These are phyloP conservation scores for Sinocyclocheilus maitianheensis DNA, from an alignment of 2,113 vertebrate genomes.

Conservation along the genomic window DNA sequence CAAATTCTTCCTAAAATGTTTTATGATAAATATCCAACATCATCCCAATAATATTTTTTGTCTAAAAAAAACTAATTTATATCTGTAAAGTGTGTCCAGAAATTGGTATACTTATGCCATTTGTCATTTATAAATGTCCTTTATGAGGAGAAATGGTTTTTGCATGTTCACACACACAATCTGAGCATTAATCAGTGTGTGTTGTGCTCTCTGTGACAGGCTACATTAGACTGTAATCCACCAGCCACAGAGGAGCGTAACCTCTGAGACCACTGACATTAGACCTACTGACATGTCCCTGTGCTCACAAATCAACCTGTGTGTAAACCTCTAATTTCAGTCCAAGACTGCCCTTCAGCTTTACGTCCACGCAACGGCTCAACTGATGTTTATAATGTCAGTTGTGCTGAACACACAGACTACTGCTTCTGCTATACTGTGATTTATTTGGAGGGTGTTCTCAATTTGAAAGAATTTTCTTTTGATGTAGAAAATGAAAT, in stretches of 20 bases:
- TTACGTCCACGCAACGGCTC: background rate
- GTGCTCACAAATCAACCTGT: slow-evolving; percentile 33
- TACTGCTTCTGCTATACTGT: background rate
- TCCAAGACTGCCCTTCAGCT: slow-evolving; percentile 5
- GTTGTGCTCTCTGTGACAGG: slow-evolving; percentile 36
- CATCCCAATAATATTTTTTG: background rate
- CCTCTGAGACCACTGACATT: slow-evolving; percentile 40
- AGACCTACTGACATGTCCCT: slow-evolving; percentile 36
- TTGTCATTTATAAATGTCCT: background rate
- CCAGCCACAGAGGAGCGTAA: slow-evolving; percentile 19
- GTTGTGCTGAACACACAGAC: background rate
- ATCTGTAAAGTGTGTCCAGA: background rate
- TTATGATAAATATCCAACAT: background rate
- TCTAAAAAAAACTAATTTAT: background rate
- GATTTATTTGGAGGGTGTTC: background rate
- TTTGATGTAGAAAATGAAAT: too few species aligned
- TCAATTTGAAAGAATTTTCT: too few species aligned
- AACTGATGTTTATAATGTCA: background rate
- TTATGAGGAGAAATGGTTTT: background rate
- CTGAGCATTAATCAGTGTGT: slow-evolving; percentile 33
- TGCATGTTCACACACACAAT: background rate
- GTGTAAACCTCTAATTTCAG: slow-evolving; percentile 22
- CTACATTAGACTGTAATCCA: slow-evolving; percentile 50
- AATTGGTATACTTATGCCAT: background rate
- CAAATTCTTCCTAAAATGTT: background rate